Percentiles rank a stretch among this genome's conserved stretches.
Conservation (phyloP, 2,113 vertebrate genomes). For the Xenopus borealis region DNA sequence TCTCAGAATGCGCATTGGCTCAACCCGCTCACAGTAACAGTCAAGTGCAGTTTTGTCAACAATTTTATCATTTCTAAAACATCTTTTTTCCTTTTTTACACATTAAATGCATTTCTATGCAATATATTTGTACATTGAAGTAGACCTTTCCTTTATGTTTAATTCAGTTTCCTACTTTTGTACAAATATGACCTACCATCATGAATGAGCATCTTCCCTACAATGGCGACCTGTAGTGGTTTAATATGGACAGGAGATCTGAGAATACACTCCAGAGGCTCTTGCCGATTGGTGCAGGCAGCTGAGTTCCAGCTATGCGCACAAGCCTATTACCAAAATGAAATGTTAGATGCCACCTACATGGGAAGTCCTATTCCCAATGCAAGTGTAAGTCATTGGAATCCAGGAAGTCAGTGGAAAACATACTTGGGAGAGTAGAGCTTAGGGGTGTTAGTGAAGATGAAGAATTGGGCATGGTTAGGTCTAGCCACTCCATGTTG, state of each 20-base stretch:
- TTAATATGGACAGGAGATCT: constrained; percentile 41
- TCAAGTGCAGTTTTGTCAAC: constrained; percentile 52
- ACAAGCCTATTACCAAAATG: constrained; percentile 18
- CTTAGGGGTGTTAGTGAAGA: constrained; percentile 82
- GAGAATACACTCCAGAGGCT: constrained; percentile 50
- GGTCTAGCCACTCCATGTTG: constrained; percentile 97
- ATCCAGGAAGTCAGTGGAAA: constrained; percentile 89
- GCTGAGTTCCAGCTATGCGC: constrained; percentile 14
- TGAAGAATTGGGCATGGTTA: constrained; percentile 78
- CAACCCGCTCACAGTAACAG: constrained; percentile 56
- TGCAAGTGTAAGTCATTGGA: constrained; percentile 87
- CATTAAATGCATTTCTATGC: constrained; percentile 25
- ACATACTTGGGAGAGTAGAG: constrained; percentile 64
- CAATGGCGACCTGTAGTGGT: constrained; percentile 51
- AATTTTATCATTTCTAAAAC: neutral
- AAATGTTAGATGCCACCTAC: constrained; percentile 36
- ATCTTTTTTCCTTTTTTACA: constrained; percentile 25
- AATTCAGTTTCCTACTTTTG: constrained; percentile 33
- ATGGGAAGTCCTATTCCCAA: constrained; percentile 78
- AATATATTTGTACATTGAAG: constrained; percentile 32
- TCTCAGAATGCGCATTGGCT: constrained; percentile 46
- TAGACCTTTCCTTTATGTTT: constrained; percentile 15
- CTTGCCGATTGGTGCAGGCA: constrained; percentile 45
- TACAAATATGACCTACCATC: constrained; percentile 23
- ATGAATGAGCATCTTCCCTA: constrained; percentile 34